phyloP scores from a whole-genome alignment of 2,113 vertebrate species.

The Megalops atlanticus region DNA sequence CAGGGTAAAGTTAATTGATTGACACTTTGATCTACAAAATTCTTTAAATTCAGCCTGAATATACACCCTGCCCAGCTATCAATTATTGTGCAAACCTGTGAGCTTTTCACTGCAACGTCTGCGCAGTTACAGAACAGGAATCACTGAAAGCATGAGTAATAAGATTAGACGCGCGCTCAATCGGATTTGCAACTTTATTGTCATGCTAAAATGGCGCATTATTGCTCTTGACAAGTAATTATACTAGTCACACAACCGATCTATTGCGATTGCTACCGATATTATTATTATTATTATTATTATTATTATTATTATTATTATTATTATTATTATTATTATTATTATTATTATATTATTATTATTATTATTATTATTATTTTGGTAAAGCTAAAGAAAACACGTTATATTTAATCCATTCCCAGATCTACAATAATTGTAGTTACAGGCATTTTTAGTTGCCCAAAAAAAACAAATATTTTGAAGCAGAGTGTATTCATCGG shows the following conservation, averaged over 20 bases:
- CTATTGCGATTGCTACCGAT: not conserved
- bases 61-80: not conserved
- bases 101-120: not conserved
- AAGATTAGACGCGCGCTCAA: not conserved
- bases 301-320: not conserved
- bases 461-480: conserved; percentile 6
- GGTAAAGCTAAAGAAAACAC: no score
- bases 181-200: not conserved
- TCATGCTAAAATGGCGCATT: not conserved
- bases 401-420: no score
- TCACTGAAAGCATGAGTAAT: not conserved
- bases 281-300: conserved; percentile 5
- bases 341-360: not conserved
- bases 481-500: not conserved
- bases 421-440: not conserved
- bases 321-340: no score
- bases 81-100: not conserved
- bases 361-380: not conserved
- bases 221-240: not conserved
- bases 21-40: not conserved
- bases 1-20: not conserved
- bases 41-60: not conserved
- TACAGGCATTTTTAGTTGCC: not conserved
- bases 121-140: not conserved
- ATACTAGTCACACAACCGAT: no score